These are phyloP conservation scores for Artemia sinica DNA, from an alignment of 2,888 invertebrate species.

Conservation along the genomic window DNA sequence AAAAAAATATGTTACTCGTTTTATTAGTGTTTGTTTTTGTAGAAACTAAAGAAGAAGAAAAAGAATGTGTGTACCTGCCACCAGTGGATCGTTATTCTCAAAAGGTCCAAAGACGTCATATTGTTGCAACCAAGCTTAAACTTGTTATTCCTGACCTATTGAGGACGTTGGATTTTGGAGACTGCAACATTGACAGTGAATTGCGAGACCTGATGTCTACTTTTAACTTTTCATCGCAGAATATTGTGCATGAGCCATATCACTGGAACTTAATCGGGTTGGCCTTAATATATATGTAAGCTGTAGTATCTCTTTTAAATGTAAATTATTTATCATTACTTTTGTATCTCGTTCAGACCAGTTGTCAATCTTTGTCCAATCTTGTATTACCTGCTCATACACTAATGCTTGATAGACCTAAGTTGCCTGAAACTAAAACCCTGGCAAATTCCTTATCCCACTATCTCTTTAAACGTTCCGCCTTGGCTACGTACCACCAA, in stretches of 20 bases:
- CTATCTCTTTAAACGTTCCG: too few relatives aligned
- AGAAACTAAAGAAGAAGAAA: background rate
- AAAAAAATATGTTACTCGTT: too few relatives aligned
- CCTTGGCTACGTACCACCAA: too few relatives aligned
- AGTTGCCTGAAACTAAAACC: too few relatives aligned
- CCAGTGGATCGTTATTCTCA: background rate
- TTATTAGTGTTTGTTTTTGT: too few relatives aligned
- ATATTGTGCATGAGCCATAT: constrained; percentile 3
- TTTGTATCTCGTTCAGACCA: too few relatives aligned
- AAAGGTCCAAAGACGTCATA: background rate
- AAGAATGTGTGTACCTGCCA: background rate
- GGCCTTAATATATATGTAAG: background rate
- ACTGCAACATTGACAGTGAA: background rate
- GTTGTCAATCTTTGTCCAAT: too few relatives aligned
- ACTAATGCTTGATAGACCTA: too few relatives aligned
- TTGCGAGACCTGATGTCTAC: background rate
- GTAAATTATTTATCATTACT: too few relatives aligned
- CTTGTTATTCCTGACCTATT: constrained; percentile 1
- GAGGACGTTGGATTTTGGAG: background rate
- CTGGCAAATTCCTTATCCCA: too few relatives aligned
- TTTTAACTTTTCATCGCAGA: background rate
- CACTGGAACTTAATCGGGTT: constrained; percentile 6
- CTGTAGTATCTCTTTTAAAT: too few relatives aligned
- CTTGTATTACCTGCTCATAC: too few relatives aligned
- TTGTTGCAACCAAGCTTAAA: background rate